These are phyloP conservation scores for Astatotilapia flaviijosephi DNA, from an alignment of 2,113 vertebrate species.

Conservation along the genomic window DNA sequence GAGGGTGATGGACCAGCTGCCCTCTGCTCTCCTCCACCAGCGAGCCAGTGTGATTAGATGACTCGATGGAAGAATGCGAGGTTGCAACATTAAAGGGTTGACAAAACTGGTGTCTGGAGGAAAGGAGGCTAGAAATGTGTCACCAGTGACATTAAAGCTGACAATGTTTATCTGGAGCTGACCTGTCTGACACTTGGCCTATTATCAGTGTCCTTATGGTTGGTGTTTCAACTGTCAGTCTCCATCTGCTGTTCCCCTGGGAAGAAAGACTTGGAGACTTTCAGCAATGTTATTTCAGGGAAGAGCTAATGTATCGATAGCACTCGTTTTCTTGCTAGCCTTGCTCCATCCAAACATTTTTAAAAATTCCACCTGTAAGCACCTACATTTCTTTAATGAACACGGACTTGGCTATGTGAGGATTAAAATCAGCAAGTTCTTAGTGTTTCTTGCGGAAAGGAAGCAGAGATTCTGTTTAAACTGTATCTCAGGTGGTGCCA, in stretches of 20 bases:
- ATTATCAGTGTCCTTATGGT: not conserved
- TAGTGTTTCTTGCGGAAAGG: not conserved
- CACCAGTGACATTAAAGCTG: constrained; percentile 15
- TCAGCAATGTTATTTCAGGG: not conserved
- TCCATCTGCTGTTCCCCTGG: not conserved
- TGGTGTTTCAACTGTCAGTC: not conserved
- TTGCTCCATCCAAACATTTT: not conserved
- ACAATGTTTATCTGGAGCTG: not conserved
- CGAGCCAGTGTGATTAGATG: not conserved
- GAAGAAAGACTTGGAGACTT: not conserved
- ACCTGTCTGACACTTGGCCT: not conserved
- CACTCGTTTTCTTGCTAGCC: rapidly evolving
- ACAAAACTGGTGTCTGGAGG: not conserved
- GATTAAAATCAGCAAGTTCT: not conserved
- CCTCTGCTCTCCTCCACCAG: not conserved
- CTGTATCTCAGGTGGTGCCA: rapidly evolving
- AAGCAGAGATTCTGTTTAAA: not conserved
- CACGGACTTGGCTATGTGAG: rapidly evolving
- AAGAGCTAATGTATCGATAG: not conserved
- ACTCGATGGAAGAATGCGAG: not conserved
- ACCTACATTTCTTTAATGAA: not conserved
- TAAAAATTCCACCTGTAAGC: not conserved
- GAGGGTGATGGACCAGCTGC: not conserved
- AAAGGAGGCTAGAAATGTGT: constrained; percentile 25
- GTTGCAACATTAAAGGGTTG: not conserved